These are phyloP conservation scores for Drosophila mimica DNA, from an alignment of 2,888 invertebrate genomes.

Conservation along the genomic window DNA sequence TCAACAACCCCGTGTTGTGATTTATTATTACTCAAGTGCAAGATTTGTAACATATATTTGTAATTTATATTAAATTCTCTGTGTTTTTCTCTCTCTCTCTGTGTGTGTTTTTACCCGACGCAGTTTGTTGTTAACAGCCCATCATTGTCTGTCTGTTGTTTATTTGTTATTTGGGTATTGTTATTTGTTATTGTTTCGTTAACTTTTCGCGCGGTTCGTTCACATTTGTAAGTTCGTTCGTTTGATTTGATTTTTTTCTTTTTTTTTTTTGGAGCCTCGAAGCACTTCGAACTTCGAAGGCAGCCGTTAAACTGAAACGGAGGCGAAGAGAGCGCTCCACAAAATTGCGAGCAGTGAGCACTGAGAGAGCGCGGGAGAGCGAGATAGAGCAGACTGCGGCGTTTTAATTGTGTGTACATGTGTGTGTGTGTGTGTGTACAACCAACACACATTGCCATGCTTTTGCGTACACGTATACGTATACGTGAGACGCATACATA, in stretches of 20 bases:
- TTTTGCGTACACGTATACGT: conserved; percentile 2
- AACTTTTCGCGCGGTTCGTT: conserved; percentile 50
- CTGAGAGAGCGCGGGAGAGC: conserved; percentile 14
- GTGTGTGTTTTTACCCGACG: conserved; percentile 43
- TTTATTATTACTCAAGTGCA: conserved; percentile 27
- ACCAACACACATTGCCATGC: neutral
- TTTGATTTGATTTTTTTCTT: neutral
- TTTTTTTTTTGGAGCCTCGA: conserved; percentile 46
- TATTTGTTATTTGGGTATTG: neutral
- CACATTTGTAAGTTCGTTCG: conserved; percentile 47
- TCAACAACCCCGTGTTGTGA: conserved; percentile 34
- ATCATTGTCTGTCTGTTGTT: conserved; percentile 21
- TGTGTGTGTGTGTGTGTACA: conserved; percentile 7
- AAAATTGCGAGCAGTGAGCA: conserved; percentile 47
- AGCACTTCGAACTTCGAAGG: conserved; percentile 59
- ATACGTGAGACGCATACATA: conserved; percentile 34
- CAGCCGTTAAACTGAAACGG: conserved; percentile 60
- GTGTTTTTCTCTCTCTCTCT: conserved; percentile 1
- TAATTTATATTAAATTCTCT: conserved; percentile 3
- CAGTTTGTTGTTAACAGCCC: conserved; percentile 34
- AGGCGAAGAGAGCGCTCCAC: conserved; percentile 39
- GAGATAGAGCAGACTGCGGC: conserved; percentile 11
- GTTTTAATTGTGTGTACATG: conserved; percentile 7
- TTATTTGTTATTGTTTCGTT: conserved; percentile 25
- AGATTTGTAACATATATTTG: conserved; percentile 19